Percentiles rank a stretch among this genome's conserved stretches.
Evolutionary conservation across 2,888 invertebrate species (phyloP).

Genomic region (Acleris cristana): DNA sequence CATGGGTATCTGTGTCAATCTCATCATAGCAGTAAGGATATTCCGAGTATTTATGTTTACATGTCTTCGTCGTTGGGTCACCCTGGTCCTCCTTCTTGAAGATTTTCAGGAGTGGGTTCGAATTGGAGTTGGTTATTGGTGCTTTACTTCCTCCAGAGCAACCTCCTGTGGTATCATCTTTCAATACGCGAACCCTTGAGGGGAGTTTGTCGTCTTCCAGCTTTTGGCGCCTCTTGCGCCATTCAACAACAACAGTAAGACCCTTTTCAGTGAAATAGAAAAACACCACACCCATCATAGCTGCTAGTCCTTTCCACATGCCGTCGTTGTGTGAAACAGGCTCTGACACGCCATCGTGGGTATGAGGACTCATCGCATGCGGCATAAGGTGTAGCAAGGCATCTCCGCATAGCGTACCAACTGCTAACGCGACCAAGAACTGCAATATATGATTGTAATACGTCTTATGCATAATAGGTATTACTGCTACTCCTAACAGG

Average conservation of each 20-base stretch:
- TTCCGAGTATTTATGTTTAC: slow-evolving; percentile 95
- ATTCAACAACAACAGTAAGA: slow-evolving; percentile 90
- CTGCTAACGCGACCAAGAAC: slow-evolving; percentile 95
- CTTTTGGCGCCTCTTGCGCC: slow-evolving; percentile 90
- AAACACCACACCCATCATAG: slow-evolving; percentile 91
- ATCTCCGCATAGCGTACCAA: slow-evolving; percentile 96
- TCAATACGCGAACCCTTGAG: slow-evolving; percentile 88
- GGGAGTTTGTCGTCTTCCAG: slow-evolving; percentile 86
- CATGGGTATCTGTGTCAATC: slow-evolving; percentile 89
- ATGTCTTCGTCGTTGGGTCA: slow-evolving; percentile 86
- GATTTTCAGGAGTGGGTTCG: slow-evolving; percentile 71
- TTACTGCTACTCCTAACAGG: slow-evolving; percentile 93
- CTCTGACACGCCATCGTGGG: slow-evolving; percentile 47
- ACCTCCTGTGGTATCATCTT: slow-evolving; percentile 85
- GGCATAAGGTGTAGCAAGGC: slow-evolving; percentile 96
- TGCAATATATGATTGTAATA: slow-evolving; percentile 95
- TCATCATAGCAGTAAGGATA: slow-evolving; percentile 95
- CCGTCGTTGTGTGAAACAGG: slow-evolving; percentile 85
- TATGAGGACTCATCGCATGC: slow-evolving; percentile 86
- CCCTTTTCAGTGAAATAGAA: slow-evolving; percentile 95
- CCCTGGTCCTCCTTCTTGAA: slow-evolving; percentile 73
- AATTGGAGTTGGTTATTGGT: slow-evolving; percentile 71
- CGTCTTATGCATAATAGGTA: slow-evolving; percentile 94
- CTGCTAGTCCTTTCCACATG: slow-evolving; percentile 94
- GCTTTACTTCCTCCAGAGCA: slow-evolving; percentile 67